Conservation (phyloP, 2,888 invertebrate species). For the Byasa hedistus region DNA sequence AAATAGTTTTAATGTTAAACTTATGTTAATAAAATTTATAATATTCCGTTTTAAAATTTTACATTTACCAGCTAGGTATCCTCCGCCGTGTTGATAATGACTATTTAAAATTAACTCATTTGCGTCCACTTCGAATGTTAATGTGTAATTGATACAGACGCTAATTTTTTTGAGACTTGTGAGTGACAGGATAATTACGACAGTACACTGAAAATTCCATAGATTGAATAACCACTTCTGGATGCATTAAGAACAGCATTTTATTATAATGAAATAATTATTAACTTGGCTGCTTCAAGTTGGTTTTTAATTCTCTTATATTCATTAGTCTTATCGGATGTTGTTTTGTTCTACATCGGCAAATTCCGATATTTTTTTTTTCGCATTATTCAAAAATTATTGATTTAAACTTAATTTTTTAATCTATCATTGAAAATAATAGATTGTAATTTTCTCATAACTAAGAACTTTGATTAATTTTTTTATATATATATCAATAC, state of each 20-base stretch:
- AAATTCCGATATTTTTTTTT: neutral
- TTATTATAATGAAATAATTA: constrained; percentile 52
- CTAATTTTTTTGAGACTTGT: constrained; percentile 59
- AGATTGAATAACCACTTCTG: constrained; percentile 50
- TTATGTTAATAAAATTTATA: constrained; percentile 24
- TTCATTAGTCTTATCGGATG: neutral
- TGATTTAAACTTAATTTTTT: too few relatives aligned
- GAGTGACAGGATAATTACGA: constrained; percentile 64
- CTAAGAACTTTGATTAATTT: too few relatives aligned
- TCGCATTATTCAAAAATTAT: too few relatives aligned
- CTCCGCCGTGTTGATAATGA: constrained; percentile 39
- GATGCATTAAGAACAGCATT: constrained; percentile 56
- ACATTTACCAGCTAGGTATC: constrained; percentile 31
- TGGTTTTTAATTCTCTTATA: neutral
- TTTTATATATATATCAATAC: too few relatives aligned
- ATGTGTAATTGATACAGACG: constrained; percentile 52
- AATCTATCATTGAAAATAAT: too few relatives aligned
- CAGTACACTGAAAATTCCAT: constrained; percentile 48
- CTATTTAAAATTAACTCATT: constrained; percentile 41
- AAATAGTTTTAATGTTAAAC: constrained; percentile 29
- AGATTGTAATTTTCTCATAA: too few relatives aligned
- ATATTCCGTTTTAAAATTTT: constrained; percentile 21
- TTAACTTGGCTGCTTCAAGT: constrained; percentile 3
- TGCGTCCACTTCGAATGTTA: constrained; percentile 45
- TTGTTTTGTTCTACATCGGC: neutral